phyloP scores from a whole-genome alignment of 30 jellyfish, hydroid and myxozoan genomes.

The Pseudorhiza aurosa region DNA sequence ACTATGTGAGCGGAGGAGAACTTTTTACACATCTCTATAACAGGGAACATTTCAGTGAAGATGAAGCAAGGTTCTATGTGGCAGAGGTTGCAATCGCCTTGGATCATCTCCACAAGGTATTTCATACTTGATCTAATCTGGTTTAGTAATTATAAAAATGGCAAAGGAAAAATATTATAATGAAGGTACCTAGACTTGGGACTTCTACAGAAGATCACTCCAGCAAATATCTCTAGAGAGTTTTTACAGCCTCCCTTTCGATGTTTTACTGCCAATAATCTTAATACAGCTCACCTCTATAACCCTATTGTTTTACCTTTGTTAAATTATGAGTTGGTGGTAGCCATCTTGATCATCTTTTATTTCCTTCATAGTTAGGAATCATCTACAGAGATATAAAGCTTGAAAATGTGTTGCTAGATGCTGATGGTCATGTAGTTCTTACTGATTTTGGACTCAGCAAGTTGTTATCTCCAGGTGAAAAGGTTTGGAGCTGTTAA shows the following conservation, averaged over 20 bases:
- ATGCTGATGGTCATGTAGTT: constrained; percentile 91
- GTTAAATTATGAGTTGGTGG: too few relatives aligned
- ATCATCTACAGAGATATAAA: constrained; percentile 93
- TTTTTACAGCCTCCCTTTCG: too few relatives aligned
- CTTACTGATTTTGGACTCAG: constrained; percentile 97
- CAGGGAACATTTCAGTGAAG: constrained; percentile 93
- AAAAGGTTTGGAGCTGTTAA: too few relatives aligned
- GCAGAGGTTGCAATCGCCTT: constrained; percentile 96
- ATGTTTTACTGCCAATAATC: too few relatives aligned
- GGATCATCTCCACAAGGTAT: constrained; percentile 88
- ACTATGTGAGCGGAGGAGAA: constrained; percentile 97
- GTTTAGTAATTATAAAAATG: too few relatives aligned
- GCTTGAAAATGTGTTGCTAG: constrained; percentile 87
- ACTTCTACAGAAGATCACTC: not conserved
- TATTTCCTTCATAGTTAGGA: constrained; percentile 76
- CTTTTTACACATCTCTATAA: constrained; percentile 91
- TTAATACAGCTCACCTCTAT: too few relatives aligned
- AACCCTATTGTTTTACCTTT: too few relatives aligned
- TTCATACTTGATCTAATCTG: not conserved
- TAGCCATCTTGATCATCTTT: not conserved
- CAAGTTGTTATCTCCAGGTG: constrained; percentile 81
- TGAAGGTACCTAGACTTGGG: not conserved
- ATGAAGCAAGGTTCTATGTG: constrained; percentile 91
- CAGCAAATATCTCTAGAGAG: too few relatives aligned
- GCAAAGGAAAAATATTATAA: not conserved